Percentiles rank a stretch among this genome's conserved stretches.
phyloP scores from a whole-genome alignment of 1,140 invertebrate species.

The Drosophila nebulosa region DNA sequence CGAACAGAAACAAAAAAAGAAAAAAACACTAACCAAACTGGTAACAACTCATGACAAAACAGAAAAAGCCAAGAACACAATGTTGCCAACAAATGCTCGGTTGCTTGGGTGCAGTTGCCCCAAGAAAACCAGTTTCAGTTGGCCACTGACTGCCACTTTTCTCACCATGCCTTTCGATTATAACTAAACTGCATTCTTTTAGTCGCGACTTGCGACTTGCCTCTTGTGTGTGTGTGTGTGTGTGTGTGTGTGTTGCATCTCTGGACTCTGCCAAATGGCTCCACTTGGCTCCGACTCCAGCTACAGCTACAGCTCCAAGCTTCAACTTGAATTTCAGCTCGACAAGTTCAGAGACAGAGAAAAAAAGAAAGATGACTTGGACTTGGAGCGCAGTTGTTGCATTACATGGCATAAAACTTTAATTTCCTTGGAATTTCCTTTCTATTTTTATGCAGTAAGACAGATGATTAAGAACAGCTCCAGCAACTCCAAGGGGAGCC shows the following conservation, averaged over 20 bases:
- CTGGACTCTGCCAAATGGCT: conserved; percentile 22
- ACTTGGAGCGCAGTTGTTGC: conserved; percentile 31
- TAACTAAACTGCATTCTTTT: conserved; percentile 71
- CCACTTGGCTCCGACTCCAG: conserved; percentile 31
- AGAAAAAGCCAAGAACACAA: conserved; percentile 67
- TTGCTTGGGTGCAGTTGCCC: conserved; percentile 34
- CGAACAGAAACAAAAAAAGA: conserved; percentile 11
- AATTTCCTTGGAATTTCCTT: conserved; percentile 73
- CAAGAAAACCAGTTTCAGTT: conserved; percentile 48
- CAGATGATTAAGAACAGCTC: conserved; percentile 55
- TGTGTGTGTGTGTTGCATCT: background rate
- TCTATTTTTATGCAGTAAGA: conserved; percentile 66
- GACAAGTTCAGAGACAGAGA: conserved; percentile 42
- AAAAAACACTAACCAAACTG: conserved; percentile 45
- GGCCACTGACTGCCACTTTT: conserved; percentile 48
- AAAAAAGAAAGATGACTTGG: conserved; percentile 19
- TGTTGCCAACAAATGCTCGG: conserved; percentile 14
- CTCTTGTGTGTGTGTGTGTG: background rate
- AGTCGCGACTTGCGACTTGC: conserved; percentile 32
- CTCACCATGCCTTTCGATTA: conserved; percentile 73
- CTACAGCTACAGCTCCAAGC: conserved; percentile 25
- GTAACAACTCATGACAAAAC: conserved; percentile 62
- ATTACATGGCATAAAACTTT: conserved; percentile 51
- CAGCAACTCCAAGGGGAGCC: conserved; percentile 1
- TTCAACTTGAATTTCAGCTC: conserved; percentile 6